Evolutionary conservation across 2,113 vertebrate species (phyloP).

Genomic region (Cettia cetti): DNA sequence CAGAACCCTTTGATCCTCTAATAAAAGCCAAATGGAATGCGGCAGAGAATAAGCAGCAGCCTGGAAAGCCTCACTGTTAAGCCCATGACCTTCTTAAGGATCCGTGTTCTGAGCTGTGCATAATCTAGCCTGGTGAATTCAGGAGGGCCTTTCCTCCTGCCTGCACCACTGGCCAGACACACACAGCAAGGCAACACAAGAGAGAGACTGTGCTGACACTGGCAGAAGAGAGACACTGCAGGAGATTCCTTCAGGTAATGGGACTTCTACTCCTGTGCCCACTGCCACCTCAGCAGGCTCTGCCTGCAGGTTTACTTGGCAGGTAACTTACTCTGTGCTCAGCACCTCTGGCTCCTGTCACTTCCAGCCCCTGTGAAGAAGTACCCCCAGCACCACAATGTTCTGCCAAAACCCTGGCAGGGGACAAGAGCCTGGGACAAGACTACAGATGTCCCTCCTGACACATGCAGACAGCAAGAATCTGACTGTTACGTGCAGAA

Average conservation of each 20-base stretch:
- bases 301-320: background rate
- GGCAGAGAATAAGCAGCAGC: background rate
- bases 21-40: background rate
- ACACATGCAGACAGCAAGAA: background rate
- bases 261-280: background rate
- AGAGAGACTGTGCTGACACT: background rate
- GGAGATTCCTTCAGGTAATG: background rate
- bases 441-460: background rate
- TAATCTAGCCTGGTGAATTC: background rate
- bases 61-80: background rate
- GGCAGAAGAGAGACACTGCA: background rate
- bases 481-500: background rate
- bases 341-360: background rate
- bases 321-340: background rate
- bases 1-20: constrained; percentile 32
- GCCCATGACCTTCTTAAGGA: background rate
- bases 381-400: background rate
- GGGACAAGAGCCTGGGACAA: background rate
- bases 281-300: background rate
- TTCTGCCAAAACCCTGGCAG: background rate
- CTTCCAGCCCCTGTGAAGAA: background rate
- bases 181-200: background rate
- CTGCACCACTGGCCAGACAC: background rate
- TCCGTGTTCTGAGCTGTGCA: background rate
- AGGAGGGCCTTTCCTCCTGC: background rate